Evolutionary conservation across 35 echinoderm and acorn worm genomes (phyloP).

Genomic region (Diadema setosum): DNA sequence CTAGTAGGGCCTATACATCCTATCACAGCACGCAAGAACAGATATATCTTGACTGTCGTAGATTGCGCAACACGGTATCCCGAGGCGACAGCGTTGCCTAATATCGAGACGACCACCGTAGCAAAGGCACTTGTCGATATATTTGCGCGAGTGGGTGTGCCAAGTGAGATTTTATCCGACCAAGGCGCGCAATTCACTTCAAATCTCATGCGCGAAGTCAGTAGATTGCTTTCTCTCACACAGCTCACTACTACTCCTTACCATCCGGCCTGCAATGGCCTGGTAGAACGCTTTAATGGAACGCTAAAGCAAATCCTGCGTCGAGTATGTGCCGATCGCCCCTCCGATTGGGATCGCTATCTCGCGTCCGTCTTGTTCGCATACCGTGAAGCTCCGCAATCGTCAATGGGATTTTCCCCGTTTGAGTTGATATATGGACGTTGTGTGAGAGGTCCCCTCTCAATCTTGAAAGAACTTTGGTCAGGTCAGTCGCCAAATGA

Average conservation of each 20-base stretch:
- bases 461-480: constrained; percentile 41
- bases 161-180: constrained; percentile 10
- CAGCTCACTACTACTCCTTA: constrained; percentile 55
- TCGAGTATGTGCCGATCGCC: background rate
- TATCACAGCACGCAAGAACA: background rate
- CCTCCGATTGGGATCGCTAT: constrained; percentile 51
- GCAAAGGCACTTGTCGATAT: constrained; percentile 52
- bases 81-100: background rate
- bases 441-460: constrained; percentile 47
- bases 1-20: constrained; percentile 44
- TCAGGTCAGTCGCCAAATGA: background rate
- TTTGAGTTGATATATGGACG: constrained; percentile 62
- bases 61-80: constrained; percentile 41
- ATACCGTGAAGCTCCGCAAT: background rate
- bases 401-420: constrained; percentile 47
- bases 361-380: constrained; percentile 32
- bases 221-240: constrained; percentile 2
- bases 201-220: constrained; percentile 33
- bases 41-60: constrained; percentile 23
- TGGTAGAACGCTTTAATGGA: constrained; percentile 71
- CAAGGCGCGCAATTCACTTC: constrained; percentile 29
- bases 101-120: constrained; percentile 26
- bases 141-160: constrained; percentile 11
- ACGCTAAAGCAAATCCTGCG: background rate
- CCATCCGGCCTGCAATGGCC: constrained; percentile 65